Base-by-base conservation (phyloP, 1,140 invertebrate genomes). In the Aphaenogaster rudis region DNA sequence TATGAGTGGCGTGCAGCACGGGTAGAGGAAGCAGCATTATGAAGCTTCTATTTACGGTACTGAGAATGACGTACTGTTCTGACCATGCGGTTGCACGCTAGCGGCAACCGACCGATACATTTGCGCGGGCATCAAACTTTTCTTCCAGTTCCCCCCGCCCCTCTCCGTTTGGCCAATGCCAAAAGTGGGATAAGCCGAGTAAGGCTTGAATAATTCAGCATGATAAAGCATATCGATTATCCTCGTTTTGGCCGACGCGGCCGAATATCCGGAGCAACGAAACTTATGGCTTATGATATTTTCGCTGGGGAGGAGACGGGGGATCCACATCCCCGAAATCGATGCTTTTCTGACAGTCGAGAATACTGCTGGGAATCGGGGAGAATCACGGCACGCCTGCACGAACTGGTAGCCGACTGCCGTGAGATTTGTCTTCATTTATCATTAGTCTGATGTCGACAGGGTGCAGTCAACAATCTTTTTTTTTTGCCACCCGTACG, bases 161-260 rank as follows among this genome's bases (percentile, higher is more conserved):
- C 28, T 0, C 7, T 48, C 21, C 33, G 28, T 50, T 79, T 42
- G 21, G 36, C 74, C 78, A 54, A 69, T 54, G 50, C 66, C 79
- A 57, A 72, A 81, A 81, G 79, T 33, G 48, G 45, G 48, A 63
- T 79, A 63, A 79, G 57, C 66, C 66, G 50, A 33, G 71, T 61
- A 42, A 64, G 33, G n/a, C 33, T 48, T 85, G 77, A 79, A 79
- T 85, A 78, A 78, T 85, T 78, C 69, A 77, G 42, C 39, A 64
- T 59, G 67, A 64, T 82, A 82, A 82, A 74, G 57, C 59, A 61
- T 45, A 85, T 85, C 72, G 81, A 85, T 85, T 85, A 85, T 78
- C 54, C 72, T 36, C 81, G 45, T 79, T 66, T 79, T n/a, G 54
- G 72, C 50, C 52, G 50, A 57, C 15, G 52, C 57, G 59, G 15